phyloP scores from a whole-genome alignment of 2,888 invertebrate genomes.

The Horisme vitalbata region DNA sequence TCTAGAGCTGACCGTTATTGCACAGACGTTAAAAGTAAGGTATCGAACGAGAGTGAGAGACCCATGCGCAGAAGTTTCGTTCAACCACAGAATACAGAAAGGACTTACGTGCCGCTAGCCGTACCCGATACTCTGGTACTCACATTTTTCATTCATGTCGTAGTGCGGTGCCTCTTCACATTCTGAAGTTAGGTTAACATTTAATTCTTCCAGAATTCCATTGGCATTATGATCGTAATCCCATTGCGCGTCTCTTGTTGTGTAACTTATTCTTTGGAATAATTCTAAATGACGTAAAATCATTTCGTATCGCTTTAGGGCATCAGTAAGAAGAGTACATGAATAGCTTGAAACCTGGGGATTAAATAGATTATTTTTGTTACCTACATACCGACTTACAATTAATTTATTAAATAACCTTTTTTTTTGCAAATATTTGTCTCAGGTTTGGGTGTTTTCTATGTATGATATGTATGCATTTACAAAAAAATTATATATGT shows the following conservation, averaged over 20 bases:
- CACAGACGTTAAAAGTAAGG: too few species aligned
- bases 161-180: conserved; percentile 86
- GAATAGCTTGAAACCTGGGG: background rate
- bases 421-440: too few species aligned
- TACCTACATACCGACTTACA: background rate
- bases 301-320: conserved; percentile 11
- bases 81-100: too few species aligned
- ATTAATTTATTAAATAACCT: too few species aligned
- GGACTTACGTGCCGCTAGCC: too few species aligned
- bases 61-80: too few species aligned
- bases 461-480: too few species aligned
- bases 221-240: background rate
- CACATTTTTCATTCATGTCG: conserved; percentile 90
- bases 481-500: too few species aligned
- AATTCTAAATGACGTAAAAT: conserved; percentile 7
- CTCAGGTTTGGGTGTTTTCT: too few species aligned
- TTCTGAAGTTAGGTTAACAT: conserved; percentile 76
- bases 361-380: background rate
- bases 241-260: background rate
- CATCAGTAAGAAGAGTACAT: conserved; percentile 9
- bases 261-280: background rate
- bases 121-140: too few species aligned
- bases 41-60: too few species aligned
- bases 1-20: too few species aligned
- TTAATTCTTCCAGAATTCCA: conserved; percentile 47